These are phyloP conservation scores for Podarcis siculus DNA, from an alignment of 2,797 vertebrate species.

Conservation along the genomic window DNA sequence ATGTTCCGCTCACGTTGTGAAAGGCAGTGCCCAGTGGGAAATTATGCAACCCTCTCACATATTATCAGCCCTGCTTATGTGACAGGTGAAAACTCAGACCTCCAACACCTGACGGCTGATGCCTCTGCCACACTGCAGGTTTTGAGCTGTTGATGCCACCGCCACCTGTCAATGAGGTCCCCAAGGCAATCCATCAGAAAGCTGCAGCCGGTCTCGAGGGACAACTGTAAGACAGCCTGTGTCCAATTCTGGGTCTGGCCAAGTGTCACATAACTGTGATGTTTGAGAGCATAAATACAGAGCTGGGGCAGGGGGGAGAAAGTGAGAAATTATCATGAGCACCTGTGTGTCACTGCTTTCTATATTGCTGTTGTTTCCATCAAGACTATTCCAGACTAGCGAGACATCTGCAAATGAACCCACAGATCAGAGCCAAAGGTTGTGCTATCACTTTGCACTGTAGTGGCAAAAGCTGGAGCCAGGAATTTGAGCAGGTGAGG, in stretches of 20 bases:
- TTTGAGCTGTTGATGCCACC: not conserved
- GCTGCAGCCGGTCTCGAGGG: not conserved
- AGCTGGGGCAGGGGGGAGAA: not conserved
- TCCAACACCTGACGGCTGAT: not conserved
- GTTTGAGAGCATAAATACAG: not conserved
- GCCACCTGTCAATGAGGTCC: slow-evolving; percentile 28
- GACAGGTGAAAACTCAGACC: slow-evolving; percentile 7
- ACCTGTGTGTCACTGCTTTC: not conserved
- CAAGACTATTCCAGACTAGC: not conserved
- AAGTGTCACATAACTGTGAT: not conserved
- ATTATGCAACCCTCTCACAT: slow-evolving; percentile 15
- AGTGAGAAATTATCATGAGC: not conserved
- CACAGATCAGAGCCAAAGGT: not conserved
- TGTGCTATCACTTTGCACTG: not conserved
- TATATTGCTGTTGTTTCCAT: not conserved
- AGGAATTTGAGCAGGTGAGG: not conserved
- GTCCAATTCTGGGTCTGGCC: not conserved
- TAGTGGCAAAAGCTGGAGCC: not conserved
- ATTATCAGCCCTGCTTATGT: not conserved
- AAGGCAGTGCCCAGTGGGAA: not conserved
- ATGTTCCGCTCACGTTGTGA: not conserved
- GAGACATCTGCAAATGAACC: not conserved
- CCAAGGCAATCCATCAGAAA: slow-evolving; percentile 25
- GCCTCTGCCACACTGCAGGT: not conserved
- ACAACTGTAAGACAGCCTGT: not conserved